Evolutionary conservation across 2,113 vertebrate species (phyloP).

Genomic region (Lepus europaeus): DNA sequence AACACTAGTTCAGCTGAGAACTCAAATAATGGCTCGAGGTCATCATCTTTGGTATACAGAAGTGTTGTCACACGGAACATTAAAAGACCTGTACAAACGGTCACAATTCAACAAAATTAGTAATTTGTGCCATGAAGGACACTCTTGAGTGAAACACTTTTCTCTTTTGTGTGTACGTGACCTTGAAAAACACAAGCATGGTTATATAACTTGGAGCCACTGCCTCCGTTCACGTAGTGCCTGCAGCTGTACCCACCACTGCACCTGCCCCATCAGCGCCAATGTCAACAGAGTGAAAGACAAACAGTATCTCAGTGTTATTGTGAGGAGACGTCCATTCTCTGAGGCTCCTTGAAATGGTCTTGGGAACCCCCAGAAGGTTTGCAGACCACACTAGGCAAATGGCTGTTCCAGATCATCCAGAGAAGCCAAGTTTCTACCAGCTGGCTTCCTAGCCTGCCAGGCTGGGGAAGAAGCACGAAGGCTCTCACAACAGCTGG

Average conservation of each 20-base stretch:
- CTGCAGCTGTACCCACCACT: background rate
- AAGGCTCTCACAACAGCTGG: background rate
- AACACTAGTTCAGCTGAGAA: background rate
- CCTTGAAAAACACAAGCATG: background rate
- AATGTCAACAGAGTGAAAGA: background rate
- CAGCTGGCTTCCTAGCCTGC: background rate
- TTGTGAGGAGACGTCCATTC: background rate
- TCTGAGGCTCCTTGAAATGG: background rate
- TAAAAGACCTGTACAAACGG: background rate
- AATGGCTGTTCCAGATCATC: background rate
- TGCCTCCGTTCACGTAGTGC: accelerated
- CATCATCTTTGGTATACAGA: background rate
- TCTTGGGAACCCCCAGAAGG: background rate
- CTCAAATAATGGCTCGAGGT: background rate
- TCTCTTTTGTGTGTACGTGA: background rate
- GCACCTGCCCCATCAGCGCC: background rate
- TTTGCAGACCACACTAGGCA: background rate
- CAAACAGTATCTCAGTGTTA: background rate
- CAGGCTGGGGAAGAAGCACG: background rate
- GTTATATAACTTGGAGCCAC: background rate
- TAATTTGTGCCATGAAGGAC: background rate
- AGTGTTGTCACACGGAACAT: background rate
- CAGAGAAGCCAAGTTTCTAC: background rate
- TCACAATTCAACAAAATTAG: background rate
- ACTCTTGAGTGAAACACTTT: background rate